Percentiles rank a stretch among this genome's conserved stretches.
Evolutionary conservation across 2,113 vertebrate species (phyloP).

Genomic region (Numida meleagris): DNA sequence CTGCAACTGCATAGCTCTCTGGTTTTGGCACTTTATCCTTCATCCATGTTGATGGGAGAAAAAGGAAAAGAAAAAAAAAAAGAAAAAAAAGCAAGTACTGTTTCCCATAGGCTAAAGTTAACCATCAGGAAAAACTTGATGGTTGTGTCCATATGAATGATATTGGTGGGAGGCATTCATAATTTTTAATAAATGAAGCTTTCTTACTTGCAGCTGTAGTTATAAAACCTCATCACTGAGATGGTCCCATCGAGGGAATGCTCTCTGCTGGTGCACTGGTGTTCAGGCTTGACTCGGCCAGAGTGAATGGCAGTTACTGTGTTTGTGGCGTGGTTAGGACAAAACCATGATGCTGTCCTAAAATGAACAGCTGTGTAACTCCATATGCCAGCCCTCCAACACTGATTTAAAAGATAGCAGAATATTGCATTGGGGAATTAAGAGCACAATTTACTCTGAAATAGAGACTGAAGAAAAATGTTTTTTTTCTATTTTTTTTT

Average conservation of each 20-base stretch:
- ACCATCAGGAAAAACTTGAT: neutral
- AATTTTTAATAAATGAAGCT: neutral
- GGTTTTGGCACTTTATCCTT: neutral
- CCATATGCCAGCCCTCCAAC: neutral
- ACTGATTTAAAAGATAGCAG: neutral
- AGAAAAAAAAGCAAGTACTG: neutral
- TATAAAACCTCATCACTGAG: neutral
- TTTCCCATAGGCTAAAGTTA: neutral
- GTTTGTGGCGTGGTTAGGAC: neutral
- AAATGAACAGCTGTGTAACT: neutral
- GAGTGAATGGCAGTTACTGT: neutral
- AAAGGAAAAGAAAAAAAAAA: neutral
- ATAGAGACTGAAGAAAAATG: neutral
- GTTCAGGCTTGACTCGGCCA: neutral
- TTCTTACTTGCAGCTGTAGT: neutral
- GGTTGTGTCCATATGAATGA: neutral
- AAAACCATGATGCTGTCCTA: neutral
- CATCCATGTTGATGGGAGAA: neutral
- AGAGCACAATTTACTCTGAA: neutral
- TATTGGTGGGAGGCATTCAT: neutral
- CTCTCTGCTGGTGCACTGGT: neutral
- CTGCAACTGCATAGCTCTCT: neutral
- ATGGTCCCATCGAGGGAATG: neutral
- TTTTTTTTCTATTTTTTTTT: neutral
- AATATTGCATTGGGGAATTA: neutral